These are phyloP conservation scores for Corythornis madagascariensis DNA, from an alignment of 2,113 vertebrate genomes.

Conservation along the genomic window DNA sequence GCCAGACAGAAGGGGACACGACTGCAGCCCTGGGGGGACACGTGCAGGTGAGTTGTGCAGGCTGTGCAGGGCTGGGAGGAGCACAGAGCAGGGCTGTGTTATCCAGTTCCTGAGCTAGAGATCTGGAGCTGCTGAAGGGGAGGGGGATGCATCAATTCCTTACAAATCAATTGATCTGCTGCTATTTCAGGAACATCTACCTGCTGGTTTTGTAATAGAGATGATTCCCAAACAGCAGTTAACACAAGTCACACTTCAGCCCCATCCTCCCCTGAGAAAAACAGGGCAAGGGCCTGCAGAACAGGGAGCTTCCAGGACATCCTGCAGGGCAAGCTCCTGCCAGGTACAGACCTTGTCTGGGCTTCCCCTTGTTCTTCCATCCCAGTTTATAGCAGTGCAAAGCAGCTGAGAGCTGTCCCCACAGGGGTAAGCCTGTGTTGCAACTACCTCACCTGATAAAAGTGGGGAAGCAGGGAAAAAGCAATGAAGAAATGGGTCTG, in stretches of 20 bases:
- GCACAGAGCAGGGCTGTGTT: background rate
- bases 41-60: background rate
- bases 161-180: constrained; percentile 50
- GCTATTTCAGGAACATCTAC: constrained; percentile 19
- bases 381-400: background rate
- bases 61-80: background rate
- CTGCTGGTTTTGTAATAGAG: background rate
- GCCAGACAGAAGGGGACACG: background rate
- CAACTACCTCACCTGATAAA: background rate
- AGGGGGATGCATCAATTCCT: constrained; percentile 41
- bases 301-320: background rate
- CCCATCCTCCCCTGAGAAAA: fast-evolving
- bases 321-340: background rate
- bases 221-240: background rate
- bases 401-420: background rate
- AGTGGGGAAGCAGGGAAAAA: background rate
- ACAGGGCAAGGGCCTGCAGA: background rate
- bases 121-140: background rate
- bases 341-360: background rate
- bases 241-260: background rate
- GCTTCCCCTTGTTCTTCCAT: background rate
- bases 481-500: background rate
- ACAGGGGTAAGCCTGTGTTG: background rate
- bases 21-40: background rate
- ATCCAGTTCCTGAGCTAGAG: background rate